Evolutionary conservation across 2,888 invertebrate species (phyloP).

Genomic region (Spialia ferax): DNA sequence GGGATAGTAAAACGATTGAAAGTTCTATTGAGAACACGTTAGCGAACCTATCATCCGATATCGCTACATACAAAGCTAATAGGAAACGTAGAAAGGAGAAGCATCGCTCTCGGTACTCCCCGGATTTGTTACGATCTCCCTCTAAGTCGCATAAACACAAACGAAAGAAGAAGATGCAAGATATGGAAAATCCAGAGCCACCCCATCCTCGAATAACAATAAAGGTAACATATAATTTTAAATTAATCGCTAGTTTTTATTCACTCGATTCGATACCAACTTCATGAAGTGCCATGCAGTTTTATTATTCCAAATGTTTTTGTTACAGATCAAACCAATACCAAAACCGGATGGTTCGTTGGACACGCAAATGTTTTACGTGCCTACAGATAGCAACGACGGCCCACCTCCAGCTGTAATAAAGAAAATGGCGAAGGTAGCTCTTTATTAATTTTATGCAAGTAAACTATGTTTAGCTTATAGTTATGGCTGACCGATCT

Average conservation of each 20-base stretch:
- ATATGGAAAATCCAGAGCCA: constrained; percentile 83
- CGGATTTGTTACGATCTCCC: constrained; percentile 88
- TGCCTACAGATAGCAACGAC: constrained; percentile 89
- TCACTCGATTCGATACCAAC: too few relatives aligned
- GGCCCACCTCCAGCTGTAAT: constrained; percentile 78
- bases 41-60: constrained; percentile 80
- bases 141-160: constrained; percentile 93
- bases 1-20: constrained; percentile 78
- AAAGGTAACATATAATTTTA: constrained; percentile 82
- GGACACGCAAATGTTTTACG: constrained; percentile 93
- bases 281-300: too few relatives aligned
- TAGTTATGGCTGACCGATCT: too few relatives aligned
- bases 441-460: not conserved
- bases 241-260: too few relatives aligned
- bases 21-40: constrained; percentile 79
- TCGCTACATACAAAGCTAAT: constrained; percentile 87
- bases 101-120: constrained; percentile 91
- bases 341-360: constrained; percentile 92
- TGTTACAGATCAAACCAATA: constrained; percentile 90
- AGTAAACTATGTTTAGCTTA: too few relatives aligned
- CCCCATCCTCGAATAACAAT: constrained; percentile 93
- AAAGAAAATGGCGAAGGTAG: constrained; percentile 73
- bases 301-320: not conserved
- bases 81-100: constrained; percentile 92
- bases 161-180: constrained; percentile 92